Conservation (phyloP, 2,797 vertebrate genomes). For the Anabas testudineus region DNA sequence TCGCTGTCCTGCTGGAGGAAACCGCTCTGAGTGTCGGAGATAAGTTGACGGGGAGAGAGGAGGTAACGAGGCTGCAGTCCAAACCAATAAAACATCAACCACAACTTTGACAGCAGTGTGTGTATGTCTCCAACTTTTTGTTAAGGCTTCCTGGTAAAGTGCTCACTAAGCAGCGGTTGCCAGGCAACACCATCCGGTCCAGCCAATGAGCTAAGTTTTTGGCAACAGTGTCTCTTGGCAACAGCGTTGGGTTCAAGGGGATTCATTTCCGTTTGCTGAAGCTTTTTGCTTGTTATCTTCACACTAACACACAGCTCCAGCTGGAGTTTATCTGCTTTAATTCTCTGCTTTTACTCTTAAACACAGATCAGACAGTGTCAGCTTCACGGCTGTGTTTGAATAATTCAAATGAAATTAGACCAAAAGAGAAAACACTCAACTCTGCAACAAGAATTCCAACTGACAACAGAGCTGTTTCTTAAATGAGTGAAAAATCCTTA, state of each 20-base stretch:
- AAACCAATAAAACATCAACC: conserved; percentile 4
- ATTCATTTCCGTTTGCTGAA: conserved; percentile 36
- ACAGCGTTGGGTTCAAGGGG: conserved; percentile 56
- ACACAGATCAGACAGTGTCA: neutral
- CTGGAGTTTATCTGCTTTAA: conserved; percentile 5
- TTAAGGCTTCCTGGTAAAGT: conserved; percentile 54
- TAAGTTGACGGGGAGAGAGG: conserved; percentile 5
- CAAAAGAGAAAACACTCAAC: neutral
- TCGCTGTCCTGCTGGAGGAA: neutral
- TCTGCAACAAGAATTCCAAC: neutral
- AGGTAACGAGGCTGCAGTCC: conserved; percentile 3
- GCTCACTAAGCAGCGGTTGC: conserved; percentile 57
- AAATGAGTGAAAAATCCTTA: neutral
- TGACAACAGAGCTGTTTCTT: neutral
- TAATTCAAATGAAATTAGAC: neutral
- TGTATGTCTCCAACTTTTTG: conserved; percentile 47
- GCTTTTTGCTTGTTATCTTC: conserved; percentile 45
- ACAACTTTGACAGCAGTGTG: conserved; percentile 18
- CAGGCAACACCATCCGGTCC: conserved; percentile 64
- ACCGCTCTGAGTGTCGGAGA: conserved; percentile 16
- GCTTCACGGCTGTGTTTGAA: neutral
- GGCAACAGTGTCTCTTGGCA: conserved; percentile 57
- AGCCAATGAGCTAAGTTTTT: conserved; percentile 49
- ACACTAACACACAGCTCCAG: conserved; percentile 33
- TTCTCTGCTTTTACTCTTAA: neutral